phyloP scores from a whole-genome alignment of 2,797 vertebrate species.

The Chiloscyllium punctatum region DNA sequence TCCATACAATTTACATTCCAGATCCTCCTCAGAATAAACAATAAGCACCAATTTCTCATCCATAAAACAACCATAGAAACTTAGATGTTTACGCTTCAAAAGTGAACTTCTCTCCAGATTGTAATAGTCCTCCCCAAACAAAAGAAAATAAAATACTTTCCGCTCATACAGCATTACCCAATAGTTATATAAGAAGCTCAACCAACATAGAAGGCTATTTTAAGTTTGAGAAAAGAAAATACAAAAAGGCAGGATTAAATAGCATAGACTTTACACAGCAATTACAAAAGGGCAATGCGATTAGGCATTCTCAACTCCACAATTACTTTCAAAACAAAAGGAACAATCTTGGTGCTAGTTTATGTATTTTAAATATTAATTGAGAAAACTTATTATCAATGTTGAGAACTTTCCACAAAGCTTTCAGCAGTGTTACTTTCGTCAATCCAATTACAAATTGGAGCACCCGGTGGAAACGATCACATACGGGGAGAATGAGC shows the following conservation, averaged over 20 bases:
- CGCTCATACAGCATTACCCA: constrained; percentile 15
- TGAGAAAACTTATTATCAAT: neutral
- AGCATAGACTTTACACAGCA: neutral
- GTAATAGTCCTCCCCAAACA: neutral
- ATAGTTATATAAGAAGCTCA: neutral
- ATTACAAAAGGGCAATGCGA: neutral
- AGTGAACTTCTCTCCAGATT: neutral
- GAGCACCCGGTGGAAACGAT: too few relatives aligned
- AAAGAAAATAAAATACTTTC: neutral
- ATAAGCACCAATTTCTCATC: neutral
- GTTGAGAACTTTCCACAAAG: neutral
- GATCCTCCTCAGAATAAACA: neutral
- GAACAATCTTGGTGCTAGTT: neutral
- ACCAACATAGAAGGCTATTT: neutral
- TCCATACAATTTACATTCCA: neutral
- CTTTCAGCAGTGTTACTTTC: neutral
- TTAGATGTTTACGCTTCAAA: neutral
- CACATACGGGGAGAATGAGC: too few relatives aligned
- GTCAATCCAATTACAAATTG: neutral
- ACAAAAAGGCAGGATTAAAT: neutral
- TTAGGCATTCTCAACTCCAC: neutral
- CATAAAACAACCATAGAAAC: neutral
- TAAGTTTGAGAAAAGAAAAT: neutral
- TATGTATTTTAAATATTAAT: neutral
- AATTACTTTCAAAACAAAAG: neutral